Conservation (phyloP, 2,113 vertebrate species). For the Vanacampus margaritifer region DNA sequence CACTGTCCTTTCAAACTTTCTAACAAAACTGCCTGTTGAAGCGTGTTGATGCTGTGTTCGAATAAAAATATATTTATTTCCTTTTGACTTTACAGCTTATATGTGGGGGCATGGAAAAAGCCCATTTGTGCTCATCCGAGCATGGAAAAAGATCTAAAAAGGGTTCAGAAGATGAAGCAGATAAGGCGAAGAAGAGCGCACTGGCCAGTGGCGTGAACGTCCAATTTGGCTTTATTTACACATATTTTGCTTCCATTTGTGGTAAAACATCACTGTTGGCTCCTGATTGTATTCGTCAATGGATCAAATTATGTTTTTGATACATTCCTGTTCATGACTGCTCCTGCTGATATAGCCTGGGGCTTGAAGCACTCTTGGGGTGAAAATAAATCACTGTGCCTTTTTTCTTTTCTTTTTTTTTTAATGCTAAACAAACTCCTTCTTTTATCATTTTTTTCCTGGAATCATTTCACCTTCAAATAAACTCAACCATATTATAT, state of each 20-base stretch:
- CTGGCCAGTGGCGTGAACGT: too few relatives aligned
- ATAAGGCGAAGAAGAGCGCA: not conserved
- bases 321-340: not conserved
- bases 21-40: not conserved
- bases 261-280: not conserved
- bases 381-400: not conserved
- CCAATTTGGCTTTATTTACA: not conserved
- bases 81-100: slow-evolving; percentile 44
- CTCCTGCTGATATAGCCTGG: not conserved
- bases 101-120: fast-evolving
- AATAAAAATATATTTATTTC: not conserved
- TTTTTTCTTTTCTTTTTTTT: not conserved
- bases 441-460: not conserved
- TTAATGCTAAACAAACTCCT: too few relatives aligned
- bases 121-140: slow-evolving; percentile 36
- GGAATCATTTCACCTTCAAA: not conserved
- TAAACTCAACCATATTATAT: not conserved
- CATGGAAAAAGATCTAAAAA: fast-evolving
- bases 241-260: not conserved
- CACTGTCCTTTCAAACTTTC: too few relatives aligned
- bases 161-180: fast-evolving
- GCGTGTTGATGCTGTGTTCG: not conserved
- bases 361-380: not conserved
- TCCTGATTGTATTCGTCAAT: not conserved
- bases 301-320: not conserved